These are phyloP conservation scores for Netta rufina DNA, from an alignment of 2,797 vertebrate species.

Conservation along the genomic window DNA sequence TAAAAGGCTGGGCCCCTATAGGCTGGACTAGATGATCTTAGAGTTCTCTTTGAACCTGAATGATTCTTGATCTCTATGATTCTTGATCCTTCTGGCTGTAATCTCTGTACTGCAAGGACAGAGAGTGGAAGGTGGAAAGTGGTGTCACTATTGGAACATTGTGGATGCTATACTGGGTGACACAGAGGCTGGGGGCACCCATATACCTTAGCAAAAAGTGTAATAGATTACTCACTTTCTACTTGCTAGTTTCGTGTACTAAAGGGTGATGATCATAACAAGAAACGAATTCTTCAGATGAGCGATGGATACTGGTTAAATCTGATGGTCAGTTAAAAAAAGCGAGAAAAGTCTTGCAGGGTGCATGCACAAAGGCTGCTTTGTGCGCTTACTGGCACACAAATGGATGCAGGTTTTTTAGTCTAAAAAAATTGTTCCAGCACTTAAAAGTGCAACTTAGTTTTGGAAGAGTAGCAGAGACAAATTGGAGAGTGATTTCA, in stretches of 20 bases:
- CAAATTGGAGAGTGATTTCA: background rate
- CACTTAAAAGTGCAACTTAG: background rate
- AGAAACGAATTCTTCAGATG: background rate
- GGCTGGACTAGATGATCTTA: no score
- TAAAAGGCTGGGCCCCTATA: no score
- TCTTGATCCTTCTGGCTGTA: background rate
- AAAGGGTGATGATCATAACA: background rate
- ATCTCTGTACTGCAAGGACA: background rate
- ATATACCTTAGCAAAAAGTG: background rate
- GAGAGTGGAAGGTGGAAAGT: background rate
- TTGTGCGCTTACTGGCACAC: background rate
- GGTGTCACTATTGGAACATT: background rate
- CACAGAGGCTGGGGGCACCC: fast-evolving
- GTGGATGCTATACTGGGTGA: background rate
- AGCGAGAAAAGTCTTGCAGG: background rate
- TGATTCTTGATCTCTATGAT: no score
- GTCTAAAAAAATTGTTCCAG: background rate
- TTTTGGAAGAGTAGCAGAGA: background rate
- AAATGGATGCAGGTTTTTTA: background rate
- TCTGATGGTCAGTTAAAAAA: background rate
- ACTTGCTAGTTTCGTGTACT: background rate
- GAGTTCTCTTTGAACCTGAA: no score
- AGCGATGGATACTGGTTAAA: background rate
- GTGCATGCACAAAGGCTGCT: background rate
- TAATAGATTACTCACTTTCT: background rate